Percentiles rank a stretch among this genome's conserved stretches.
Conservation (phyloP, 2,797 vertebrate species). For the Pelodytes ibericus region DNA sequence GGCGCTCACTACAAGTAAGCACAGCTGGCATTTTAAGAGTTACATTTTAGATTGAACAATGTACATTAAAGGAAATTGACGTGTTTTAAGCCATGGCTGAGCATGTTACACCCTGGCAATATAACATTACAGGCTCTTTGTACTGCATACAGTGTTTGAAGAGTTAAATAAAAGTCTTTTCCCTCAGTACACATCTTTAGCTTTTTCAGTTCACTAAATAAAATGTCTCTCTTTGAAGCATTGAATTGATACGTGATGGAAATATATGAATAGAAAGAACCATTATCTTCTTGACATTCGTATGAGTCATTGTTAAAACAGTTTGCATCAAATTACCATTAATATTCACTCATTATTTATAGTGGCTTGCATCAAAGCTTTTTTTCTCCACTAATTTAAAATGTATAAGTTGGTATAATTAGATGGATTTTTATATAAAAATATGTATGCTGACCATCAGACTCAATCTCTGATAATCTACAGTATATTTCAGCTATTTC, state of each 20-base stretch:
- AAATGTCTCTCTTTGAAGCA: slow-evolving; percentile 9
- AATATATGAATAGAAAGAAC: slow-evolving; percentile 44
- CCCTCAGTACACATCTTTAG: neutral
- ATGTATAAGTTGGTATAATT: neutral
- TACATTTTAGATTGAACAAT: too few species aligned
- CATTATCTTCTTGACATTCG: slow-evolving; percentile 42
- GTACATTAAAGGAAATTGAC: neutral
- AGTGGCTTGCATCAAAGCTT: slow-evolving; percentile 19
- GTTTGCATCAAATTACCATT: slow-evolving; percentile 50
- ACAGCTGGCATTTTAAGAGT: too few species aligned
- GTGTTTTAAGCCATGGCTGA: neutral
- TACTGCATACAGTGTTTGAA: neutral
- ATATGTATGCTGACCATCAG: neutral
- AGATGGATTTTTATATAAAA: neutral
- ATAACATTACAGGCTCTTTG: neutral
- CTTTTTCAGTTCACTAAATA: neutral
- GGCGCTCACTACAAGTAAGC: too few species aligned
- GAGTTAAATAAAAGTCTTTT: neutral
- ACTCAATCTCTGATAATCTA: neutral
- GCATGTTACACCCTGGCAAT: neutral
- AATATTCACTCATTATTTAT: neutral
- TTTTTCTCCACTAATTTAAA: slow-evolving; percentile 7
- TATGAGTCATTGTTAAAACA: slow-evolving; percentile 33
- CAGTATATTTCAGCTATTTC: neutral
- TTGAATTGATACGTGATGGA: slow-evolving; percentile 38